Conservation (phyloP, 1,140 invertebrate genomes). For the Drosophila eugracilis region DNA sequence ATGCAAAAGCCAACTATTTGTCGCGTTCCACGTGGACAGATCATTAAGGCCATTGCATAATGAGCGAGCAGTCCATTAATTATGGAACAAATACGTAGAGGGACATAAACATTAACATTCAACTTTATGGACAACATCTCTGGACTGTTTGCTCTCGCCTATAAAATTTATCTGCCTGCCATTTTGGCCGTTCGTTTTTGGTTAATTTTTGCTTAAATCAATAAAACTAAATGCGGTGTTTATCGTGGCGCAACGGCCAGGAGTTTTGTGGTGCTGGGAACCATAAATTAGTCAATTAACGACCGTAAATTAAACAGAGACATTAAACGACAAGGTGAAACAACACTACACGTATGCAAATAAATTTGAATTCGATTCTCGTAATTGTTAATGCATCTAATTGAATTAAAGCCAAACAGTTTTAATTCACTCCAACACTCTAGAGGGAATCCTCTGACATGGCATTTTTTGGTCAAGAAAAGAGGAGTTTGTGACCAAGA, state of each 20-base stretch:
- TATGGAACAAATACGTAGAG: constrained; percentile 36
- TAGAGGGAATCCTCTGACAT: constrained; percentile 43
- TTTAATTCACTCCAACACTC: background rate
- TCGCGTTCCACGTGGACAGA: background rate
- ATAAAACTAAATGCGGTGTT: constrained; percentile 58
- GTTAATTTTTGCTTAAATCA: constrained; percentile 49
- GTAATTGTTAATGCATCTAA: background rate
- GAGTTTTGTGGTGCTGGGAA: constrained; percentile 8
- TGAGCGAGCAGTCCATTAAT: constrained; percentile 37
- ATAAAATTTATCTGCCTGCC: constrained; percentile 44
- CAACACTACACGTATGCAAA: constrained; percentile 11
- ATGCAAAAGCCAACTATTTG: constrained; percentile 15
- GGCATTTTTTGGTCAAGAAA: background rate
- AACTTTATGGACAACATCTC: constrained; percentile 26
- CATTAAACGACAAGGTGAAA: constrained; percentile 16
- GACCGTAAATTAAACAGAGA: constrained; percentile 47
- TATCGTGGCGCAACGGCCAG: constrained; percentile 41
- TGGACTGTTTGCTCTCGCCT: constrained; percentile 32
- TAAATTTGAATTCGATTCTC: constrained; percentile 9
- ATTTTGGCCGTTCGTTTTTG: constrained; percentile 37
- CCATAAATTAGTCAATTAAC: constrained; percentile 72
- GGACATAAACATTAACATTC: constrained; percentile 29
- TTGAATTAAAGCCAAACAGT: too few relatives aligned
- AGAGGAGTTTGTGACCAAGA: constrained; percentile 4
- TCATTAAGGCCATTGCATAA: constrained; percentile 24